Conservation (phyloP, 1,140 invertebrate genomes). For the Drosophila carrolli region DNA sequence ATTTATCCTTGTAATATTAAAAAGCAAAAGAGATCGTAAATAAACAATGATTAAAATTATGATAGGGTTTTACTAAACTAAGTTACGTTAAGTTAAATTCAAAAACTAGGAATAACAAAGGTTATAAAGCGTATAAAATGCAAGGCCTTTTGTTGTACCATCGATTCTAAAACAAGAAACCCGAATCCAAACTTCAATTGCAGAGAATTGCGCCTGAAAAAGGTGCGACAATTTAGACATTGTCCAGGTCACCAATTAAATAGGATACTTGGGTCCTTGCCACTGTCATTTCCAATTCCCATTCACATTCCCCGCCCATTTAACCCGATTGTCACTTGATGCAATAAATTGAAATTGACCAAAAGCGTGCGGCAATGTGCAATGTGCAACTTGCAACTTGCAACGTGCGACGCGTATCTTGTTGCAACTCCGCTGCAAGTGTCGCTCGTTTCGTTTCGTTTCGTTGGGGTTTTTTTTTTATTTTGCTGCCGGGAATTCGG, state of each 20-base stretch:
- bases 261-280: conserved; percentile 27
- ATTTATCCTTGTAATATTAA: not conserved
- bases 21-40: not conserved
- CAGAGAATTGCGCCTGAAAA: conserved; percentile 33
- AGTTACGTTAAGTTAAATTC: too few relatives aligned
- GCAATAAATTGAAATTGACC: conserved; percentile 66
- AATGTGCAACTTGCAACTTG: conserved; percentile 22
- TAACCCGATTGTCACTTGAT: conserved; percentile 56
- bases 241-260: conserved; percentile 47
- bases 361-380: conserved; percentile 59
- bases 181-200: not conserved
- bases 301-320: conserved; percentile 35
- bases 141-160: too few relatives aligned
- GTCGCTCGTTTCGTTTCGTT: conserved; percentile 34
- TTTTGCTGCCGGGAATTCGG: conserved; percentile 21
- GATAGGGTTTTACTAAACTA: too few relatives aligned
- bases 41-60: too few relatives aligned
- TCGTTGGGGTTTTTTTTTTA: not conserved
- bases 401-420: conserved; percentile 57
- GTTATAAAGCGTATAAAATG: not conserved
- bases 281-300: conserved; percentile 19
- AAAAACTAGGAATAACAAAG: too few relatives aligned
- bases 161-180: not conserved
- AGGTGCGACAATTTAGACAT: conserved; percentile 48
- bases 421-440: conserved; percentile 45